These are phyloP conservation scores for Athene cunicularia DNA, from an alignment of 2,113 vertebrate species.

Conservation along the genomic window DNA sequence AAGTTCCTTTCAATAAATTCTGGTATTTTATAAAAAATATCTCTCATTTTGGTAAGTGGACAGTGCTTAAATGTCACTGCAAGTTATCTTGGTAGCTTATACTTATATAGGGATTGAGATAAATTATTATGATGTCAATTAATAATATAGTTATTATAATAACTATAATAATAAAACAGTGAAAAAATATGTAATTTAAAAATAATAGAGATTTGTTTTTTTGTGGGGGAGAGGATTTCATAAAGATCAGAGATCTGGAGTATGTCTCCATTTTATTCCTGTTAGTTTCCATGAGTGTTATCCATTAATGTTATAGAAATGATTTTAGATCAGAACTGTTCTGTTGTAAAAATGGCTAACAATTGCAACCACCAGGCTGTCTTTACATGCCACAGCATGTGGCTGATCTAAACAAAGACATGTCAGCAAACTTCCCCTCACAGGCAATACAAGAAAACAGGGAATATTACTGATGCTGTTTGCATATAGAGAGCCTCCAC, in stretches of 20 bases:
- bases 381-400: accelerated
- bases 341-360: background rate
- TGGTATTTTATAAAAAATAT: background rate
- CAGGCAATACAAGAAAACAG: accelerated
- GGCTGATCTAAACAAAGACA: background rate
- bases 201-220: background rate
- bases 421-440: background rate
- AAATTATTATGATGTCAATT: background rate
- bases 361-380: background rate
- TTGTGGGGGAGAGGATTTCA: background rate
- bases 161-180: background rate
- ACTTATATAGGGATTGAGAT: background rate
- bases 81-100: background rate
- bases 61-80: background rate
- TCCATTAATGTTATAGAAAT: background rate
- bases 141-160: background rate
- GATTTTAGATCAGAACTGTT: background rate
- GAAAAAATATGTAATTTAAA: background rate
- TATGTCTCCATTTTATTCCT: background rate
- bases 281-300: background rate
- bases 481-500: background rate
- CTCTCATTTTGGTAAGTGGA: background rate
- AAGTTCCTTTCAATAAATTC: background rate
- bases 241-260: background rate
- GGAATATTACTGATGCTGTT: background rate